Evolutionary conservation across 2,888 invertebrate genomes (phyloP), one percentile per base, ranked within the genome.

Genomic region (Drosophila cracens): DNA sequence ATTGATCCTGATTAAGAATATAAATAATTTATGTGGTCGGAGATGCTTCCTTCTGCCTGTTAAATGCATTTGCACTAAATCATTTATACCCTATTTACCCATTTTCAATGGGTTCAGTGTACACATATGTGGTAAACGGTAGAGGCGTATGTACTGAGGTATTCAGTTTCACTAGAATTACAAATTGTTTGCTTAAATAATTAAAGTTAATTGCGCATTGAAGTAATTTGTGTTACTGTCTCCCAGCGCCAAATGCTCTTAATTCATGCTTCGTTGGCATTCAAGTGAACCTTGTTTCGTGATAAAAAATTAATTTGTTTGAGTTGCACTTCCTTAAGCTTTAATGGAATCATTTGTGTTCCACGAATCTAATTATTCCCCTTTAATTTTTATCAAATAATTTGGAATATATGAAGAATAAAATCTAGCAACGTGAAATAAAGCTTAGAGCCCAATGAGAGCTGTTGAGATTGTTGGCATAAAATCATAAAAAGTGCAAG

Each of bases 111-210:
- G 21, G 16, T 2, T 16, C 8, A 46, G 46, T 25, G 25, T 25
- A 25, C 25, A 46, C 16, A 16, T 16, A 25, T 16, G 46, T 16
- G 46, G 46, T 46, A 7, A 2, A 7, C 13, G 13, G 13, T 8
- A 16, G 21, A 25, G 16, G 7, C 46, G 21, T 25, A 8, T 1
- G 16, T 16, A 8, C 16, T 46, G 25, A 16, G 46, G 4, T 46
- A 25, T 46, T 46, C 21, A 46, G 21, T 21, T 46, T 21, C 46
- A 16, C 21, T 8, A 16, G 25, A 46, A 46, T 25, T 46, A 46
- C 46, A 46, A 46, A 25, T 46, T 46, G 46, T 46, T 46, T 46
- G 46, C 25, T 46, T 46, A 46, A 46, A 46, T 46, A 46, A 25
- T 46, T 46, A 16, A 46, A 46, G 46, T 46, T 46, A 46, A 46